Percentiles rank a stretch among this genome's conserved stretches.
Evolutionary conservation across 2,797 vertebrate genomes (phyloP).

Genomic region (Amazonetta brasiliensis): DNA sequence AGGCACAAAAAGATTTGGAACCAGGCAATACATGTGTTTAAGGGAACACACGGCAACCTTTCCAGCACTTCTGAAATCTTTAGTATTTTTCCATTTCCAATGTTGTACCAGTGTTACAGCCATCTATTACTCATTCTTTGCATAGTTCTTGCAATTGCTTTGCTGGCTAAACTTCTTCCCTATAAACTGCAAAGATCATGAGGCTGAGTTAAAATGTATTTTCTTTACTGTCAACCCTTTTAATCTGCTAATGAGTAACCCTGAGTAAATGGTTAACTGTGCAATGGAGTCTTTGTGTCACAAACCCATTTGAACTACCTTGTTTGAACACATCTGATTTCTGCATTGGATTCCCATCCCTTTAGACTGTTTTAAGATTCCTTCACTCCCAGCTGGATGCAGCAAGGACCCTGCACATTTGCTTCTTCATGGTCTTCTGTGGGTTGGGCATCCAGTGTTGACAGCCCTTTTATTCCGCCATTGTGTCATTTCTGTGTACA

Average conservation of each 20-base stretch:
- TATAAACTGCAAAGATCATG: neutral
- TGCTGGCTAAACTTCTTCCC: neutral
- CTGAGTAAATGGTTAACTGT: neutral
- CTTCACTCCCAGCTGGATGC: neutral
- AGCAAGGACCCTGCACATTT: fast-evolving
- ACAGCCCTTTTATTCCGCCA: neutral
- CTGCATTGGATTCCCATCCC: fast-evolving
- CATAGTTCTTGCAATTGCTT: neutral
- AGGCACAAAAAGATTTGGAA: neutral
- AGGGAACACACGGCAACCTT: neutral
- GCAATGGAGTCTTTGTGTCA: neutral
- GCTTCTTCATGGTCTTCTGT: fast-evolving
- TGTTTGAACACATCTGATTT: neutral
- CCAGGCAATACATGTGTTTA: neutral
- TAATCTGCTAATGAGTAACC: neutral
- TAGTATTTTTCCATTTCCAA: constrained; percentile 30
- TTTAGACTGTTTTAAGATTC: neutral
- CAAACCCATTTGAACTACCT: neutral
- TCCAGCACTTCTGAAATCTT: neutral
- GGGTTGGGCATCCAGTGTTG: too few species aligned
- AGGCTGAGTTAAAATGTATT: neutral
- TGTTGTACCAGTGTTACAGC: neutral
- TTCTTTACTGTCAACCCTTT: neutral
- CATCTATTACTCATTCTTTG: constrained; percentile 25
- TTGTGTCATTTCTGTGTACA: neutral